These are phyloP conservation scores for Myotis daubentonii DNA, from an alignment of 2,797 vertebrate species.

Conservation along the genomic window DNA sequence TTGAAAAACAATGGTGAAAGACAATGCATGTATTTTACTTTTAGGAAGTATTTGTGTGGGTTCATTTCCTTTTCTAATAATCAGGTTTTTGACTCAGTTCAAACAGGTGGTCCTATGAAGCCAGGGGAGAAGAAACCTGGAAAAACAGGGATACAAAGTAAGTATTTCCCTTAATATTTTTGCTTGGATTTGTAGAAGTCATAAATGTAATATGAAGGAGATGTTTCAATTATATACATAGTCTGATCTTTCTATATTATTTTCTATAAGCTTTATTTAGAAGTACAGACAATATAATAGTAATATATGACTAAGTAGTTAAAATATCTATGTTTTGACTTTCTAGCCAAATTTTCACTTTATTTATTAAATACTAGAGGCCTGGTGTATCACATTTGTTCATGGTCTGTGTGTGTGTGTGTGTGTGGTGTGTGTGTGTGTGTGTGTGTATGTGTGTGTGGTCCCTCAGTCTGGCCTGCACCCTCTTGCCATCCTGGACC, in stretches of 20 bases:
- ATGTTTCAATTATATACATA: neutral
- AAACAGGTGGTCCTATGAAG: conserved; percentile 85
- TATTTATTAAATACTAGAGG: neutral
- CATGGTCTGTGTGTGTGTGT: too few relatives aligned
- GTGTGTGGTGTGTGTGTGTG: too few relatives aligned
- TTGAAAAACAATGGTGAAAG: conserved; percentile 28
- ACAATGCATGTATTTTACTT: neutral
- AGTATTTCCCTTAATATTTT: conserved; percentile 73
- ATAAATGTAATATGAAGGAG: neutral
- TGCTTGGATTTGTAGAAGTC: conserved; percentile 39
- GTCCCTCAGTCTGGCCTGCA: too few relatives aligned
- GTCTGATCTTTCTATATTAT: neutral
- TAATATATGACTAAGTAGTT: neutral
- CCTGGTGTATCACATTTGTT: too few relatives aligned
- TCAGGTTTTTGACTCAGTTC: conserved; percentile 82
- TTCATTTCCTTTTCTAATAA: conserved; percentile 71
- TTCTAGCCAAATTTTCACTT: conserved; percentile 27
- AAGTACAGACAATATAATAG: neutral
- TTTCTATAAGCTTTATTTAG: conserved; percentile 17
- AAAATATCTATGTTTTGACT: neutral
- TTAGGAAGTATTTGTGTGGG: neutral
- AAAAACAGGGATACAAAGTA: conserved; percentile 87
- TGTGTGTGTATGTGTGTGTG: too few relatives aligned
- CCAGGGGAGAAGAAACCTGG: conserved; percentile 84
- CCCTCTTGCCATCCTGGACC: too few relatives aligned